These are phyloP conservation scores for Patella pellucida DNA, from an alignment of 2,888 invertebrate species.

Conservation along the genomic window DNA sequence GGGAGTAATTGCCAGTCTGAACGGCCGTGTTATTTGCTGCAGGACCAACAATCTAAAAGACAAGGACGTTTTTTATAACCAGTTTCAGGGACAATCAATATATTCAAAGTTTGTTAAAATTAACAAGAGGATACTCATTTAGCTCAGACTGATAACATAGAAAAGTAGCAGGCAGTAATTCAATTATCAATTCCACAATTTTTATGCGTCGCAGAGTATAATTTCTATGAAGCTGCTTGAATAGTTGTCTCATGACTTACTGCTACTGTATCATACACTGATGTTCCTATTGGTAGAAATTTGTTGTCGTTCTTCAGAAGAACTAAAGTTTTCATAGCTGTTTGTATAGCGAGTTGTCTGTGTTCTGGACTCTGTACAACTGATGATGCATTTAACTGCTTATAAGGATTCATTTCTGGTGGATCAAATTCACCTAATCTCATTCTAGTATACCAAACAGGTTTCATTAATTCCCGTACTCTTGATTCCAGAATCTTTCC, in stretches of 20 bases:
- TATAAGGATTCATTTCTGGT: constrained; percentile 59
- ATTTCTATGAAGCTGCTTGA: no score
- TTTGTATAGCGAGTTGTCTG: constrained; percentile 39
- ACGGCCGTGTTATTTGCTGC: constrained; percentile 59
- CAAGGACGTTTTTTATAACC: background rate
- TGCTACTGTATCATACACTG: constrained; percentile 25
- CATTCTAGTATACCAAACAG: constrained; percentile 51
- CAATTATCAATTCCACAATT: no score
- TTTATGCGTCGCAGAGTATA: no score
- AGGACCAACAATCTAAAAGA: constrained; percentile 62
- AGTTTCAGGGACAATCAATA: no score
- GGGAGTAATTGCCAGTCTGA: constrained; percentile 61
- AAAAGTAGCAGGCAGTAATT: no score
- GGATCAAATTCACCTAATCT: constrained; percentile 56
- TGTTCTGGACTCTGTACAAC: constrained; percentile 45
- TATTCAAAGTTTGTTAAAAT: no score
- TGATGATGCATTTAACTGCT: constrained; percentile 37
- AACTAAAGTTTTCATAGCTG: constrained; percentile 56
- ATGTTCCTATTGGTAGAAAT: constrained; percentile 34
- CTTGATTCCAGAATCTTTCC: constrained; percentile 40
- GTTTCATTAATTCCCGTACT: constrained; percentile 37
- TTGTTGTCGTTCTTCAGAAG: constrained; percentile 50
- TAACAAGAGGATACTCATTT: no score
- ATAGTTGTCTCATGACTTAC: constrained; percentile 17
- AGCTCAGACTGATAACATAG: no score